Evolutionary conservation across 1,140 invertebrate genomes (phyloP).

Genomic region (Calephelis nemesis): DNA sequence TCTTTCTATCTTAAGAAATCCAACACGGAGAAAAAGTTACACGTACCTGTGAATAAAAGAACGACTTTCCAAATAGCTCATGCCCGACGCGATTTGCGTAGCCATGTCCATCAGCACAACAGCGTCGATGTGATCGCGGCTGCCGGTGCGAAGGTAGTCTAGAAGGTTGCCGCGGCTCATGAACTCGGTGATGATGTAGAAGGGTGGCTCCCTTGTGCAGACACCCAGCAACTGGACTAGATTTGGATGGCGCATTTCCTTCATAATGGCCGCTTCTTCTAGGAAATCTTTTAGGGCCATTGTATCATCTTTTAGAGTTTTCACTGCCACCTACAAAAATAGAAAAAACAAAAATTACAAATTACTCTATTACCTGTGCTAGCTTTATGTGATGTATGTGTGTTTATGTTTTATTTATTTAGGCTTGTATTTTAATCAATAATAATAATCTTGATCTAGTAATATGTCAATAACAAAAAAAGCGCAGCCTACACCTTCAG

Average conservation of each 20-base stretch:
- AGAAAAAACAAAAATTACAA: too few species aligned
- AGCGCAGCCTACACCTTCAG: too few species aligned
- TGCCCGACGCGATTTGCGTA: conserved; percentile 98
- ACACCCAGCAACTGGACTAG: conserved; percentile 98
- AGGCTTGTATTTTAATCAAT: too few species aligned
- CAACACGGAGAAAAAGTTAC: too few species aligned
- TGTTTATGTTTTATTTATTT: too few species aligned
- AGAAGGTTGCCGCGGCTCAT: conserved; percentile 99
- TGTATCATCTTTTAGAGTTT: conserved; percentile 99
- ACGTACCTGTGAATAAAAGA: conserved; percentile 96
- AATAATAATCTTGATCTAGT: too few species aligned
- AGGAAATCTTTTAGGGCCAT: conserved; percentile 99
- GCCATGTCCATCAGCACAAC: conserved; percentile 99
- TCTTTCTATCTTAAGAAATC: too few species aligned
- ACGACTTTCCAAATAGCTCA: conserved; percentile 98
- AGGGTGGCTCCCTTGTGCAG: conserved; percentile 98
- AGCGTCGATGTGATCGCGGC: conserved; percentile 93
- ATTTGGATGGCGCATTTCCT: conserved; percentile 99
- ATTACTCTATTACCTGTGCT: too few species aligned
- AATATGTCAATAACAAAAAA: too few species aligned
- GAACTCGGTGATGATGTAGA: conserved; percentile 99
- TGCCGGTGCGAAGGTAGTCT: conserved; percentile 95
- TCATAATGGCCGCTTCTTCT: conserved; percentile 99
- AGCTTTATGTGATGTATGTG: too few species aligned
- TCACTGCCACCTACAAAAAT: conserved; percentile 88